phyloP scores from a whole-genome alignment of 2,113 vertebrate species.

The Climacteris rufus region DNA sequence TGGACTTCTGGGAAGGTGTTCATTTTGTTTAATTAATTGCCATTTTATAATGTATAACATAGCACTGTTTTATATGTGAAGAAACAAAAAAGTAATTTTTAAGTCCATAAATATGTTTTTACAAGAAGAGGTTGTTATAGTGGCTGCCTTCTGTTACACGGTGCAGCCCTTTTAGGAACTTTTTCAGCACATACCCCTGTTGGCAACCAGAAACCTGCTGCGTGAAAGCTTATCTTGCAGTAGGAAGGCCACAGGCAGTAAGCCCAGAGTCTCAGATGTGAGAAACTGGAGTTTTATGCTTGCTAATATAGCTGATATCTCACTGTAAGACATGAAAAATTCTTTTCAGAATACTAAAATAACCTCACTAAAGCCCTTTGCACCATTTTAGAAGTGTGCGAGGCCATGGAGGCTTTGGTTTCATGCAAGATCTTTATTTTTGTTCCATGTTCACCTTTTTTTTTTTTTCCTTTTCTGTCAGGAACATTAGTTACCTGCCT shows the following conservation, averaged over 20 bases:
- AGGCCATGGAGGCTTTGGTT: background rate
- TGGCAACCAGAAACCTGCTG: background rate
- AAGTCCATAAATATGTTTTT: background rate
- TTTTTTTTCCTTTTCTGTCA: background rate
- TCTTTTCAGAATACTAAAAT: background rate
- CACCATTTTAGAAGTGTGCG: background rate
- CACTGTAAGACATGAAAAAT: background rate
- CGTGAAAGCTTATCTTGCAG: background rate
- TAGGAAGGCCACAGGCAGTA: background rate
- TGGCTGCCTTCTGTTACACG: background rate
- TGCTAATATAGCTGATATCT: background rate
- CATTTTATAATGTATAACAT: background rate
- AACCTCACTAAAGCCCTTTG: background rate
- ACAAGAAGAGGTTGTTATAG: background rate
- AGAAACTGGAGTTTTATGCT: background rate
- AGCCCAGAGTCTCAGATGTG: background rate
- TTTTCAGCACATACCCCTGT: background rate
- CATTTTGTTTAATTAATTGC: background rate
- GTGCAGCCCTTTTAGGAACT: background rate
- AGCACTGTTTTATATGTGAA: background rate
- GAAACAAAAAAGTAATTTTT: background rate
- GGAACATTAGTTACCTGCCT: background rate
- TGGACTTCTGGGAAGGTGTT: background rate
- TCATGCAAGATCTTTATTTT: background rate
- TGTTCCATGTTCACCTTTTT: background rate